A percentile compares a stretch with the other conserved stretches of the same genome.
Evolutionary conservation across 2,797 vertebrate genomes (phyloP).

Genomic region (Lutjanus argentimaculatus): DNA sequence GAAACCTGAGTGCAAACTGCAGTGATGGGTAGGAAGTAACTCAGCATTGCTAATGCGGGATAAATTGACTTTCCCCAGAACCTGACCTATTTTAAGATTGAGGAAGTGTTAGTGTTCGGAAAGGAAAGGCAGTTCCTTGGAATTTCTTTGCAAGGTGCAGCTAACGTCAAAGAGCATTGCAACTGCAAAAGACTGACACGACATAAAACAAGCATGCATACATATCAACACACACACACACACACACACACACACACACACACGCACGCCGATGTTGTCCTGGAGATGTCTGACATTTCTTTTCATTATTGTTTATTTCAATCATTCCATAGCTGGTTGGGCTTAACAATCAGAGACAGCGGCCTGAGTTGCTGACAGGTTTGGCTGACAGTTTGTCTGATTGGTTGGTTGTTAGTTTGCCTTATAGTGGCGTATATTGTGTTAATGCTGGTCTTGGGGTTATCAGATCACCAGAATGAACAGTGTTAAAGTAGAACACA

Average conservation of each 20-base stretch:
- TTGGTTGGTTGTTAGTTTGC: slow-evolving; percentile 76
- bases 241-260: slow-evolving; percentile 13
- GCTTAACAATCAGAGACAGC: slow-evolving; percentile 67
- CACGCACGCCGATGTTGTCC: slow-evolving; percentile 60
- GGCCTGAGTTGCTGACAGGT: slow-evolving; percentile 8
- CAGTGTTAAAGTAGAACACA: slow-evolving; percentile 59
- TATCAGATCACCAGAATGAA: slow-evolving; percentile 63
- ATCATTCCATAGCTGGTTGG: slow-evolving; percentile 77
- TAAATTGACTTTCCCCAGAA: not conserved
- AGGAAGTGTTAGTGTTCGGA: not conserved
- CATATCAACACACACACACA: slow-evolving; percentile 43
- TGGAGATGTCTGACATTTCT: slow-evolving; percentile 56
- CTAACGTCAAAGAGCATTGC: slow-evolving; percentile 16
- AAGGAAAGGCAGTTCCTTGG: slow-evolving; percentile 1
- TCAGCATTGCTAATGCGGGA: not conserved
- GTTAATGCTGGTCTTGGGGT: slow-evolving; percentile 68
- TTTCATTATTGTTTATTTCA: slow-evolving; percentile 29
- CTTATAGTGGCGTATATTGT: slow-evolving; percentile 75
- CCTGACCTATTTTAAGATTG: not conserved
- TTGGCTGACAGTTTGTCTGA: slow-evolving; percentile 57
- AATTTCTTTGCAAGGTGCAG: slow-evolving; percentile 7
- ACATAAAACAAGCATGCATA: slow-evolving; percentile 28
- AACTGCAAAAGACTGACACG: slow-evolving; percentile 28
- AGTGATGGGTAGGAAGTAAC: not conserved
- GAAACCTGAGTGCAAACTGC: slow-evolving; percentile 11